These are phyloP conservation scores for Panopea generosa DNA, from an alignment of 2,888 invertebrate species.

Conservation along the genomic window DNA sequence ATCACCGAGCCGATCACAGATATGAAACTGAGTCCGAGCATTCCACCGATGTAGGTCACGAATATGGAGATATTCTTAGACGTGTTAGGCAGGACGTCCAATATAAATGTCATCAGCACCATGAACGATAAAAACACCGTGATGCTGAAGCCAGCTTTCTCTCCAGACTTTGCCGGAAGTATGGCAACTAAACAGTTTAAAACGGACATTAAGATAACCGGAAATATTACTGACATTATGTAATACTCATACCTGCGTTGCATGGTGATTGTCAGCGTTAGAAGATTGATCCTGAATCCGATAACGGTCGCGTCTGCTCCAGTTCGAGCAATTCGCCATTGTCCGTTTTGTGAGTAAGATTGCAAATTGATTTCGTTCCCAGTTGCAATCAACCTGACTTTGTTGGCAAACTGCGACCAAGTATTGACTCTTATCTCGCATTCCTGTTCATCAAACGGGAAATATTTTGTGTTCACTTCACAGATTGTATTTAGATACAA, in stretches of 20 bases:
- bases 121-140: conserved; percentile 42
- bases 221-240: conserved; percentile 26
- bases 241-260: conserved; percentile 20
- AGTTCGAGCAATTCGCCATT: neutral
- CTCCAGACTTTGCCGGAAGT: conserved; percentile 35
- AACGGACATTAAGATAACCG: conserved; percentile 22
- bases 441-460: too few relatives aligned
- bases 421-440: too few relatives aligned
- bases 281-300: neutral
- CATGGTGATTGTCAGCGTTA: neutral
- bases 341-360: conserved; percentile 3
- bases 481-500: too few relatives aligned
- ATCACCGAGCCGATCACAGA: conserved; percentile 13
- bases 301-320: neutral
- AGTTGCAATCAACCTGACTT: too few relatives aligned
- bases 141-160: conserved; percentile 37
- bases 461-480: too few relatives aligned
- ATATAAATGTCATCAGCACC: conserved; percentile 34
- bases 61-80: conserved; percentile 25
- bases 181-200: conserved; percentile 38
- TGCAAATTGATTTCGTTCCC: too few relatives aligned
- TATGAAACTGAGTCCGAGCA: conserved; percentile 6
- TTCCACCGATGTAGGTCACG: conserved; percentile 11
- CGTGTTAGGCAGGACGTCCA: conserved; percentile 25
- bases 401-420: too few relatives aligned